Evolutionary conservation across 2,888 invertebrate species (phyloP).

Genomic region (Amphimallon solstitiale): DNA sequence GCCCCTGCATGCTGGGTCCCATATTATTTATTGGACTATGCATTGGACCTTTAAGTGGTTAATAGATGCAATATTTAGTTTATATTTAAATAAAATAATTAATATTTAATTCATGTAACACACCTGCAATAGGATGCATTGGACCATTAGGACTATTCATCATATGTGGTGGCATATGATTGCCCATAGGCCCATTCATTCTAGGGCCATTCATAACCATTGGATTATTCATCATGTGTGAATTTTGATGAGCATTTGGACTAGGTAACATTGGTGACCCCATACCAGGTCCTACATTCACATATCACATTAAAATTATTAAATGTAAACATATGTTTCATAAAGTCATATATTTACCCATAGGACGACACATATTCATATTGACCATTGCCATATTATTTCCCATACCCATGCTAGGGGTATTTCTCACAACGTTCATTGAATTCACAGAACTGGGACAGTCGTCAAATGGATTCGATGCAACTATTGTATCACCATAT

Average conservation of each 20-base stretch:
- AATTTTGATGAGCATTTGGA: conserved; percentile 58
- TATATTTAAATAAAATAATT: not conserved
- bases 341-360: conserved; percentile 60
- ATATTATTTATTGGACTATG: conserved; percentile 76
- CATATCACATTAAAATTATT: not conserved
- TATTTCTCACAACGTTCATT: conserved; percentile 57
- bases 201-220: conserved; percentile 65
- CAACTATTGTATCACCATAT: conserved; percentile 93
- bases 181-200: conserved; percentile 60
- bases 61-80: not conserved
- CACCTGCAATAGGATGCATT: conserved; percentile 68
- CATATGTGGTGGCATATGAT: conserved; percentile 63
- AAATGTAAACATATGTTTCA: not conserved
- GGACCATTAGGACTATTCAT: conserved; percentile 73
- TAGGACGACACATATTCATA: conserved; percentile 72
- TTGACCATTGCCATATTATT: conserved; percentile 69
- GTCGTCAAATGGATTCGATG: conserved; percentile 95
- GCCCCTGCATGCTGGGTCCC: conserved; percentile 66
- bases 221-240: conserved; percentile 58
- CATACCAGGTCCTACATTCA: conserved; percentile 36
- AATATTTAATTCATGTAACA: not conserved
- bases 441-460: conserved; percentile 70
- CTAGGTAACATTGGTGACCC: conserved; percentile 63
- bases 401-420: conserved; percentile 60
- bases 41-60: conserved; percentile 59